phyloP scores from a whole-genome alignment of 1,140 invertebrate species.

The Hylaeus anthracinus region DNA sequence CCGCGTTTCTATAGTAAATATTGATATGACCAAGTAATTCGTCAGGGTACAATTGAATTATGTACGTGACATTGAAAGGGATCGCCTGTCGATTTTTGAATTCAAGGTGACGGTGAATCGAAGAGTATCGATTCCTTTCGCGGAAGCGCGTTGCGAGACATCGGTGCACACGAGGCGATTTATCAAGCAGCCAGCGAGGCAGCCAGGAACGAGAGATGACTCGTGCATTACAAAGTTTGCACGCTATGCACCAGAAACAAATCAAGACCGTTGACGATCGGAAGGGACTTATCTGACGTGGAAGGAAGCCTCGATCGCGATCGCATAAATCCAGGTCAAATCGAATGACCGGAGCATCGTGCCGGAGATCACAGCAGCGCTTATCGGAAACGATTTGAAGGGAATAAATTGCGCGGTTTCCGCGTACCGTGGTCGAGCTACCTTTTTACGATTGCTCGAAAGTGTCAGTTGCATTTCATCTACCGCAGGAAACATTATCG shows the following conservation, averaged over 20 bases:
- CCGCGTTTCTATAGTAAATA: too few species aligned
- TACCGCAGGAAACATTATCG: not conserved
- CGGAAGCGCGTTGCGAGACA: constrained; percentile 45
- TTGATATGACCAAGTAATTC: too few species aligned
- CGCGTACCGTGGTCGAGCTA: not conserved
- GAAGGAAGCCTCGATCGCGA: constrained; percentile 52
- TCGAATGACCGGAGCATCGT: constrained; percentile 33
- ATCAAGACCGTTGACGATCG: constrained; percentile 48
- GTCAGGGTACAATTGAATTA: too few species aligned
- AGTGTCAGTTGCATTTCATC: constrained; percentile 18
- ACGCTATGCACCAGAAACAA: constrained; percentile 60
- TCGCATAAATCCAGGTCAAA: constrained; percentile 58
- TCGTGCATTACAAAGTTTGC: constrained; percentile 45
- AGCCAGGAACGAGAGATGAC: constrained; percentile 58
- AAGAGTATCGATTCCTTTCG: constrained; percentile 37
- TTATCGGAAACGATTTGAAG: constrained; percentile 27
- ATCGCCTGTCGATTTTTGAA: constrained; percentile 4
- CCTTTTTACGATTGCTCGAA: constrained; percentile 2
- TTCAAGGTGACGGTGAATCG: constrained; percentile 33
- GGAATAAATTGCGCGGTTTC: constrained; percentile 38
- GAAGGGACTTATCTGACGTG: constrained; percentile 44
- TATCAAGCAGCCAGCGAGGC: constrained; percentile 53
- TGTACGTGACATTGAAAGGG: too few species aligned
- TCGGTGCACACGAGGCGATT: constrained; percentile 37
- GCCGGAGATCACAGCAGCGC: constrained; percentile 8